Conservation (phyloP, 2,113 vertebrate species). For the Heliornis fulica region DNA sequence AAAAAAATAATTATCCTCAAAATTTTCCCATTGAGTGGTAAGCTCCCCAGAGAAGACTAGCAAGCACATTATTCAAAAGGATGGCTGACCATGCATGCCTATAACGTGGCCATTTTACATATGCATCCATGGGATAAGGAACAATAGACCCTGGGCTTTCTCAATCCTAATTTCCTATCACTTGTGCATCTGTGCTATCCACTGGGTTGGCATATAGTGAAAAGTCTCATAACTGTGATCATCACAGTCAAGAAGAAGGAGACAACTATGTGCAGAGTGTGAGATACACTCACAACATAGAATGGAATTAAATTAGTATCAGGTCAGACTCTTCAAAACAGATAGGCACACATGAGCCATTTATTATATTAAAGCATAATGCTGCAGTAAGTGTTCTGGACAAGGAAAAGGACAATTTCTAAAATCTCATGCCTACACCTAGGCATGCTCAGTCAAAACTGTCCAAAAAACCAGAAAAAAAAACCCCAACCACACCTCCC, state of each 20-base stretch:
- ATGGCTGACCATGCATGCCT: background rate
- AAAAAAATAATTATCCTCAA: background rate
- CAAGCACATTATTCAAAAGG: background rate
- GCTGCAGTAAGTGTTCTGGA: background rate
- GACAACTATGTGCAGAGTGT: background rate
- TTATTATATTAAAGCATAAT: background rate
- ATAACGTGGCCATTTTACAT: background rate
- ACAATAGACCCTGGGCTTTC: background rate
- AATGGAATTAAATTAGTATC: background rate
- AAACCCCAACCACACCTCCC: fast-evolving
- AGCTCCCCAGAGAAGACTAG: background rate
- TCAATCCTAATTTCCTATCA: background rate
- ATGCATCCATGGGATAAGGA: background rate
- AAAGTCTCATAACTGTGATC: background rate
- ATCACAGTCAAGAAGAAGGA: background rate
- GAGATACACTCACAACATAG: background rate
- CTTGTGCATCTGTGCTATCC: background rate
- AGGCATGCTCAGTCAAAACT: background rate
- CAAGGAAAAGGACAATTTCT: background rate
- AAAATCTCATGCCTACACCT: background rate
- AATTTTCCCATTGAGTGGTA: background rate
- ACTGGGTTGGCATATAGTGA: background rate
- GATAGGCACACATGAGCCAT: fast-evolving
- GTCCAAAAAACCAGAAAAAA: background rate
- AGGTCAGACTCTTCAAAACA: background rate